Conservation (phyloP, 2,797 vertebrate genomes). For the Gobionotothen gibberifrons region DNA sequence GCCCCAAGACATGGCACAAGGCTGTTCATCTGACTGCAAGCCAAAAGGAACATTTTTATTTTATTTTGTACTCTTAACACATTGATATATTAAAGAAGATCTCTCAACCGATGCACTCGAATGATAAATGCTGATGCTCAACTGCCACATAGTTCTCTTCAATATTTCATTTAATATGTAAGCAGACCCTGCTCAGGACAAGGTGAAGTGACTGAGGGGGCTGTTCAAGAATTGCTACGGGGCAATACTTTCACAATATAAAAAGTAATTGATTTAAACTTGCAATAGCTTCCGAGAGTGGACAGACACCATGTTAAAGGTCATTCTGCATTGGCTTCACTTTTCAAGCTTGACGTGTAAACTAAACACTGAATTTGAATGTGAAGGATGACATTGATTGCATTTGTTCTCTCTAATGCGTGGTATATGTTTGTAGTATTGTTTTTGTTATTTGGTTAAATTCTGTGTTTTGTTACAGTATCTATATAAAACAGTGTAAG, state of each 20-base stretch:
- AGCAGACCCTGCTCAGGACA: background rate
- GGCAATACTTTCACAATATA: too few species aligned
- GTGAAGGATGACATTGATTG: background rate
- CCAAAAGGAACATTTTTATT: too few species aligned
- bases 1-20: slow-evolving; percentile 40
- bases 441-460: slow-evolving; percentile 1
- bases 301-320: too few species aligned
- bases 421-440: background rate
- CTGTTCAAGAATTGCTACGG: too few species aligned
- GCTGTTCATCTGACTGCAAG: slow-evolving; percentile 23
- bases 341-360: too few species aligned
- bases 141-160: background rate
- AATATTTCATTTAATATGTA: background rate
- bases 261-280: too few species aligned
- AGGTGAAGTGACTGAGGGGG: too few species aligned
- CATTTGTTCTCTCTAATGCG: background rate
- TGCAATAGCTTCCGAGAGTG: too few species aligned
- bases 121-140: slow-evolving; percentile 35
- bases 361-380: background rate
- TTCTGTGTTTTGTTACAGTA: background rate
- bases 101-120: slow-evolving; percentile 37
- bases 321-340: too few species aligned
- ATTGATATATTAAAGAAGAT: slow-evolving; percentile 21
- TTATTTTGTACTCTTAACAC: slow-evolving; percentile 17
- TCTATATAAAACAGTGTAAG: background rate